A percentile compares a stretch with the other conserved stretches of the same genome.
phyloP scores from a whole-genome alignment of 1,140 invertebrate species.

The Drosophila kurseongensis region DNA sequence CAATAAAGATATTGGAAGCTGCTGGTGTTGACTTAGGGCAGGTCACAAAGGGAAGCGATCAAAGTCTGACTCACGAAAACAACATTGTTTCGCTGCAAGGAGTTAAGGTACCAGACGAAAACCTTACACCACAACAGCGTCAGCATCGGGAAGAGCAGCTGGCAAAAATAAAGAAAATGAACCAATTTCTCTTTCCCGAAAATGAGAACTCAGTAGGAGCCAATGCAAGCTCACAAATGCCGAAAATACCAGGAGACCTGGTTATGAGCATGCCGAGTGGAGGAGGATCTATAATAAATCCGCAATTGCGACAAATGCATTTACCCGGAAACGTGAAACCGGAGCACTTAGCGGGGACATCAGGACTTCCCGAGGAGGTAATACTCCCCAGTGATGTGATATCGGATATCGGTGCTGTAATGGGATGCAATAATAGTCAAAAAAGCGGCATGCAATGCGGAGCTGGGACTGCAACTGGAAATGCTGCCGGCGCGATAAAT shows the following conservation, averaged over 20 bases:
- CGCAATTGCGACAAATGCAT: slow-evolving; percentile 57
- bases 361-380: slow-evolving; percentile 46
- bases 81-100: slow-evolving; percentile 88
- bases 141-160: slow-evolving; percentile 96
- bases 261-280: slow-evolving; percentile 53
- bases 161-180: slow-evolving; percentile 96
- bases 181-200: slow-evolving; percentile 95
- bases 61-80: slow-evolving; percentile 38
- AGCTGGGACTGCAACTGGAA: slow-evolving; percentile 10
- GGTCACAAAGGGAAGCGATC: slow-evolving; percentile 47
- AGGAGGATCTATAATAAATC: slow-evolving; percentile 38
- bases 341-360: slow-evolving; percentile 30
- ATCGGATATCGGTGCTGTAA: slow-evolving; percentile 56
- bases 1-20: slow-evolving; percentile 62
- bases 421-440: slow-evolving; percentile 49
- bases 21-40: slow-evolving; percentile 60
- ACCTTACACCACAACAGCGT: slow-evolving; percentile 97
- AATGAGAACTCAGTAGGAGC: slow-evolving; percentile 66
- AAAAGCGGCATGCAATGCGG: slow-evolving; percentile 48
- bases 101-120: slow-evolving; percentile 97
- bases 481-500: slow-evolving; percentile 19
- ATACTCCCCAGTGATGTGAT: slow-evolving; percentile 56
- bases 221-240: slow-evolving; percentile 15
- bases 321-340: slow-evolving; percentile 31
- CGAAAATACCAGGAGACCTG: slow-evolving; percentile 35